phyloP scores from a whole-genome alignment of 2,113 vertebrate genomes.

The Rhagologus leucostigma region DNA sequence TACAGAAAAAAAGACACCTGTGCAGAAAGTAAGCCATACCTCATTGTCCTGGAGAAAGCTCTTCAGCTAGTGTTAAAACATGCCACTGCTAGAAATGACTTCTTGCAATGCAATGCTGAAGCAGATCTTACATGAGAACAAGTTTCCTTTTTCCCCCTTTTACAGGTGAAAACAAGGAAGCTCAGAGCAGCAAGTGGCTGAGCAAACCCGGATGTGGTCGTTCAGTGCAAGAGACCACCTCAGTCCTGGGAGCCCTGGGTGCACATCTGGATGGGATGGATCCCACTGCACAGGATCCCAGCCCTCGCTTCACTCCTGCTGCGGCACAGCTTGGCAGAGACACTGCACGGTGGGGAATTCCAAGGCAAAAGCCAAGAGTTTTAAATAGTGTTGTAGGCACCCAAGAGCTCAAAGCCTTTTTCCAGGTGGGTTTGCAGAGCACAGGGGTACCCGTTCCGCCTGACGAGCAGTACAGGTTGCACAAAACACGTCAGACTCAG shows the following conservation, averaged over 20 bases:
- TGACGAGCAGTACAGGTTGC: accelerated
- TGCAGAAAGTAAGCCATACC: not conserved
- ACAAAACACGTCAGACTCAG: accelerated
- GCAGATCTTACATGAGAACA: not conserved
- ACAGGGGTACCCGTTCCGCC: not conserved
- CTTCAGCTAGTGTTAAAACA: not conserved
- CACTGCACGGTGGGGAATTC: accelerated
- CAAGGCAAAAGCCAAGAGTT: not conserved
- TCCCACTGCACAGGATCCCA: not conserved
- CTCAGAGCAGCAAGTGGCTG: not conserved
- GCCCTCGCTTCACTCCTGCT: accelerated
- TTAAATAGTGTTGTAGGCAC: accelerated
- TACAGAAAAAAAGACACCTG: not conserved
- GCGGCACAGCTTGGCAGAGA: accelerated
- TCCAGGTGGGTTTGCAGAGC: not conserved
- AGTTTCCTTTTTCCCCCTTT: not conserved
- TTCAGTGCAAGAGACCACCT: too few species aligned
- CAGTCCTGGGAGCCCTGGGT: accelerated
- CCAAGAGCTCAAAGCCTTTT: accelerated
- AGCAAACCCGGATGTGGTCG: accelerated
- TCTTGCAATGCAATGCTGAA: not conserved
- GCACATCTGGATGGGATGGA: accelerated
- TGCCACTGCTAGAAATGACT: not conserved
- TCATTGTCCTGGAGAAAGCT: not conserved
- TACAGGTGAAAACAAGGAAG: not conserved